Percentiles rank a stretch among this genome's conserved stretches.
phyloP scores from a whole-genome alignment of 2,113 vertebrate species.

The Python bivittatus region DNA sequence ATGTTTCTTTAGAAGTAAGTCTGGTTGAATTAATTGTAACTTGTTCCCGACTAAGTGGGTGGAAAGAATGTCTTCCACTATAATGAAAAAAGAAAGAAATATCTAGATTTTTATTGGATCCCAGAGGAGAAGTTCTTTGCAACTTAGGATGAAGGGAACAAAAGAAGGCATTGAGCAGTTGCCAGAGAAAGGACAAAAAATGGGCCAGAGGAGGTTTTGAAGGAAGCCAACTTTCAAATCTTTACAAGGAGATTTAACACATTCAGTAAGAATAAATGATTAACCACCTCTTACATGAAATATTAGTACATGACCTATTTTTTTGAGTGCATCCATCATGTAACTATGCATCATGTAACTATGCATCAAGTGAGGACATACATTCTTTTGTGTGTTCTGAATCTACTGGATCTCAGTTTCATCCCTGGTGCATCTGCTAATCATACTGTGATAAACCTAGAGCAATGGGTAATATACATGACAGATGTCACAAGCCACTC shows the following conservation, averaged over 20 bases:
- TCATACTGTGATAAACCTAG: neutral
- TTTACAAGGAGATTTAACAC: neutral
- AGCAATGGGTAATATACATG: neutral
- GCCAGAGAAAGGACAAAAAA: neutral
- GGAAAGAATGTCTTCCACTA: conserved; percentile 37
- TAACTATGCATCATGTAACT: neutral
- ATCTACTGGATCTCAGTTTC: neutral
- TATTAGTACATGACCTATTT: neutral
- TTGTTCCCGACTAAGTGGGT: neutral
- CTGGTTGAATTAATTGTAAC: neutral
- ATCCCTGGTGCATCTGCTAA: neutral
- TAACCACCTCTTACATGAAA: neutral
- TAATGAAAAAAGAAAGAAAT: neutral
- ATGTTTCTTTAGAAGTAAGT: neutral
- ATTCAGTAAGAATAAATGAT: neutral
- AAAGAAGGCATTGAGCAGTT: neutral
- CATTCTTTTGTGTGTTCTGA: neutral
- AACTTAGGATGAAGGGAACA: neutral
- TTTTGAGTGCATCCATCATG: neutral
- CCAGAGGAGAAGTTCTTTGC: conserved; percentile 41
- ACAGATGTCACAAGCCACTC: neutral
- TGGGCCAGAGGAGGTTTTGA: neutral
- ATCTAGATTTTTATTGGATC: conserved; percentile 4
- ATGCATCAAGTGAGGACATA: neutral
- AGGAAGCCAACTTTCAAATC: neutral